Conservation (phyloP, 2,113 vertebrate species). For the Taurulus bubalis region DNA sequence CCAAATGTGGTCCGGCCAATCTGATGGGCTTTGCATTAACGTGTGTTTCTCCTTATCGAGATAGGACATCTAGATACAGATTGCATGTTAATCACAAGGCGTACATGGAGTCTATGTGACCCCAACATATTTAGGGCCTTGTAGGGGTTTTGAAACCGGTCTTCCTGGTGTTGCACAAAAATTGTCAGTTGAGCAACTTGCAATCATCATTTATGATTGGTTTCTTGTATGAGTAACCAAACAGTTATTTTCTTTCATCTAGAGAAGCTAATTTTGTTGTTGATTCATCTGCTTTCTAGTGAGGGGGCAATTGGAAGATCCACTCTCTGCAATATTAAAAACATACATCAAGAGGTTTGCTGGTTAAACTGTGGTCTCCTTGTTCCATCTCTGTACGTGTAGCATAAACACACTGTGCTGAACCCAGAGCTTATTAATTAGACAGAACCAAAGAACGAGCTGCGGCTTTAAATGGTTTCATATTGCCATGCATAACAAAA, state of each 20-base stretch:
- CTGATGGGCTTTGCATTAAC: neutral
- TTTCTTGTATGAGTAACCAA: neutral
- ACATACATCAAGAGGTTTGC: neutral
- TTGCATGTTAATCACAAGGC: neutral
- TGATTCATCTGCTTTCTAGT: neutral
- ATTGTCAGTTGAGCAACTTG: fast-evolving
- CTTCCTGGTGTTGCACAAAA: neutral
- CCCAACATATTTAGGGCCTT: neutral
- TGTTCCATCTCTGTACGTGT: neutral
- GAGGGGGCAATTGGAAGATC: neutral
- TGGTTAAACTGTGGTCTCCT: neutral
- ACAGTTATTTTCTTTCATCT: neutral
- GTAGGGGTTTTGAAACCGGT: neutral
- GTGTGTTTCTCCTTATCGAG: neutral
- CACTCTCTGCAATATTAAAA: neutral
- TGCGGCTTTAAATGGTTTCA: neutral
- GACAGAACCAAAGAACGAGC: neutral
- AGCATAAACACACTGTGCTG: neutral
- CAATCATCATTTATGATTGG: slow-evolving; percentile 12
- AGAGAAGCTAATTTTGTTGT: neutral
- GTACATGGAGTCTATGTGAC: neutral
- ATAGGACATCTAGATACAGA: neutral
- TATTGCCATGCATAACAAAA: neutral
- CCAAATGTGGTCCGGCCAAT: neutral
- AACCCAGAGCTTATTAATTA: neutral